phyloP scores from a whole-genome alignment of 2,113 vertebrate species.

The Sphaerodactylus townsendi region DNA sequence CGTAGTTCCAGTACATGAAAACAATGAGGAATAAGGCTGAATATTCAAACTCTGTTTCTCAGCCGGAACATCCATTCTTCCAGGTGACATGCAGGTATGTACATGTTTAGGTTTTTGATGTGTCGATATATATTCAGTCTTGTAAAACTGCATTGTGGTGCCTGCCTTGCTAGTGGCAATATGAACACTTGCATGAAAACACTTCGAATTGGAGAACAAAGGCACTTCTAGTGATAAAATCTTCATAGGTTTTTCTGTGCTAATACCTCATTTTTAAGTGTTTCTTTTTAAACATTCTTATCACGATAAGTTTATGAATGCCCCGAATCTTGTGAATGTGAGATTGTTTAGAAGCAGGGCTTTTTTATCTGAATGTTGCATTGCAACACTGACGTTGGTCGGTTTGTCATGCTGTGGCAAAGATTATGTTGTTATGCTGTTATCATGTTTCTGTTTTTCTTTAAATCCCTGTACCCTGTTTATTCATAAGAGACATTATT shows the following conservation, averaged over 20 bases:
- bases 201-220: not conserved
- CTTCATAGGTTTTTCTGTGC: constrained; percentile 31
- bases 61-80: constrained; percentile 78
- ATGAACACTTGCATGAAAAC: not conserved
- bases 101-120: constrained; percentile 54
- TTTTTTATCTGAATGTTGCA: constrained; percentile 23
- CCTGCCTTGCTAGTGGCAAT: constrained; percentile 9
- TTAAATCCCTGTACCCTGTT: not conserved
- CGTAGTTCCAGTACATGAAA: constrained; percentile 50
- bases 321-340: constrained; percentile 15
- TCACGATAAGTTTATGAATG: not conserved
- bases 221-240: constrained; percentile 20
- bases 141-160: constrained; percentile 19
- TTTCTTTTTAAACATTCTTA: constrained; percentile 20
- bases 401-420: constrained; percentile 20
- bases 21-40: constrained; percentile 82
- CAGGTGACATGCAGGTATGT: constrained; percentile 86
- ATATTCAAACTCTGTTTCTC: constrained; percentile 77
- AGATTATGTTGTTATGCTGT: not conserved
- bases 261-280: constrained; percentile 9
- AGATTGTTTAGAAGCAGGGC: constrained; percentile 36
- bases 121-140: constrained; percentile 15
- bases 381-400: not conserved
- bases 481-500: not conserved
- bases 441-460: not conserved